Base-by-base conservation (phyloP, 2,888 invertebrate species). In the Drosophila rellima region DNA sequence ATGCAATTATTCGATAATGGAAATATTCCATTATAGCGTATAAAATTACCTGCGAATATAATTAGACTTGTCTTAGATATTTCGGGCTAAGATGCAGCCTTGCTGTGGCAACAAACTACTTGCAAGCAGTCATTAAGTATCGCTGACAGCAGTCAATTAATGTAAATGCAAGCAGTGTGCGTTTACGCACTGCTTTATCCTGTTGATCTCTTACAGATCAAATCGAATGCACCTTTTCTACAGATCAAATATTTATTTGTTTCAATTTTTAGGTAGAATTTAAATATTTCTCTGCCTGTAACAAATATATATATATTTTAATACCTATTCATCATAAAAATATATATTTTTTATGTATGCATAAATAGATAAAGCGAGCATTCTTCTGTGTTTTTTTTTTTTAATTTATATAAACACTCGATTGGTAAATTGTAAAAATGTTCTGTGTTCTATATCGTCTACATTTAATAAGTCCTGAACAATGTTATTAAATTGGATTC, bases 401-500 rank as follows among this genome's bases (percentile, higher is more conserved):
- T 33, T 18, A n/a, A 1, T 8, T 33, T 33, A 33, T 8, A 2
- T 18, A 7, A 50, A 35, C 8, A 7, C 1, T 7, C 17, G 4
- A 37, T 51, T 51, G 4, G 4, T n/a, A 2, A 7, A 10, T 35
- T 18, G 3, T 29, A n/a, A 13, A 40, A 10, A 4, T 2, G 6
- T 11, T 17, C 20, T 20, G 18, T 15, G 10, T n/a, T 18, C 15
- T 47, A 1, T 8, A 17, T 35, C 10, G 5, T 54, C 44, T 15
- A 29, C 15, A 10, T n/a, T 35, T 5, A 29, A 33, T 39, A 47
- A 31, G 44, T 1, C 29, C 15, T 35, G 13, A 39, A 3, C 15
- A 61, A 33, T 69, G 3, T 4, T 7, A 44, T 26, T 26, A 44
- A n/a, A 26, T 47, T 55, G 10, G 1, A 13, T 52, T 39, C 13